A percentile compares a stretch with the other conserved stretches of the same genome.
phyloP scores from a whole-genome alignment of 2,888 invertebrate genomes.

The Ariolimax columbianus region DNA sequence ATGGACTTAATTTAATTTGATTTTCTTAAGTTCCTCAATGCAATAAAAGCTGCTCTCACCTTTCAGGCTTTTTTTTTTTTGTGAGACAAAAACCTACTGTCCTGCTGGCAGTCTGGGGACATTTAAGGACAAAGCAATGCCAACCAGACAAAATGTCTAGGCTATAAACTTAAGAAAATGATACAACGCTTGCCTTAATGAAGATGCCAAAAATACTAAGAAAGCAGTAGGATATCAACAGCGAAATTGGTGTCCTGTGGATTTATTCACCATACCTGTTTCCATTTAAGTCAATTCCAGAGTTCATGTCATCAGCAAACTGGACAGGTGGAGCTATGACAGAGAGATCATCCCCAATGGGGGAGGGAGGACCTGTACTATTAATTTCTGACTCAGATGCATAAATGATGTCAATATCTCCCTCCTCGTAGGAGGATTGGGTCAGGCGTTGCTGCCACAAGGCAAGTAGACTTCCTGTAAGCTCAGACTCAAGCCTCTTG shows the following conservation, averaged over 20 bases:
- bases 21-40: too few relatives aligned
- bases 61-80: too few relatives aligned
- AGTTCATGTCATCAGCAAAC: conserved; percentile 31
- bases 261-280: conserved; percentile 35
- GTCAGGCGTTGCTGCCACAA: conserved; percentile 56
- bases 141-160: too few relatives aligned
- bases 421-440: conserved; percentile 45
- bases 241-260: neutral
- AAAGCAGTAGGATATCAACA: neutral
- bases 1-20: too few relatives aligned
- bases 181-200: too few relatives aligned
- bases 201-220: too few relatives aligned
- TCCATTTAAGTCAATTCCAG: neutral
- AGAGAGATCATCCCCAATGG: conserved; percentile 42
- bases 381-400: conserved; percentile 54
- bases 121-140: too few relatives aligned
- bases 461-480: conserved; percentile 54
- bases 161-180: too few relatives aligned
- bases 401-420: conserved; percentile 52
- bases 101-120: too few relatives aligned
- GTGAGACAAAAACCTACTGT: too few relatives aligned
- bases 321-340: conserved; percentile 38
- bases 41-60: too few relatives aligned
- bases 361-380: conserved; percentile 52
- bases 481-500: conserved; percentile 55